A percentile compares a stretch with the other conserved stretches of the same genome.
phyloP scores from a whole-genome alignment of 2,113 vertebrate species.

The Myodes glareolus region DNA sequence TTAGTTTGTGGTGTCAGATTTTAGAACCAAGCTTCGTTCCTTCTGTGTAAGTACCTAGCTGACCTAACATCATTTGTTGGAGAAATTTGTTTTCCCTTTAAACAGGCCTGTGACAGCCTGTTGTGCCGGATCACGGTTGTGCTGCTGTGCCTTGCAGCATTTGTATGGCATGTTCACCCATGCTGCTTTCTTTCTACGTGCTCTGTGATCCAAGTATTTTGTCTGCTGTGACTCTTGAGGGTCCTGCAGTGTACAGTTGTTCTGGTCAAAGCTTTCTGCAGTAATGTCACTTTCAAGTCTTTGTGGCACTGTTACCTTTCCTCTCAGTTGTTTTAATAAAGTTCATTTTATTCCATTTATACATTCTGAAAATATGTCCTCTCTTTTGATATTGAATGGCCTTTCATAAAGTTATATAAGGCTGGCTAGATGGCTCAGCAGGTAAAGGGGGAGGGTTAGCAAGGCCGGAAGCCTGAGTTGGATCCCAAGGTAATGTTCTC shows the following conservation, averaged over 20 bases:
- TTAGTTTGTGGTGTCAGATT: not conserved
- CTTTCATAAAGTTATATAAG: slow-evolving; percentile 8
- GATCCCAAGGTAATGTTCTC: not conserved
- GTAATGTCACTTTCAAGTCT: not conserved
- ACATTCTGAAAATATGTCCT: not conserved
- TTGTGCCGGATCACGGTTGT: not conserved
- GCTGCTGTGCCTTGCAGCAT: not conserved
- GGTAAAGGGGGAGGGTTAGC: no score
- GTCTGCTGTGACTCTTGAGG: not conserved
- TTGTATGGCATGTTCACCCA: not conserved
- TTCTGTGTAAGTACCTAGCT: not conserved
- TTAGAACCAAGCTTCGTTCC: not conserved
- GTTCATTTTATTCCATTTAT: not conserved
- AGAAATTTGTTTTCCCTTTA: not conserved
- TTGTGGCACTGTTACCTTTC: not conserved
- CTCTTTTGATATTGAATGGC: not conserved
- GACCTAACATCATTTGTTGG: not conserved
- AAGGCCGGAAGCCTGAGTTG: not conserved
- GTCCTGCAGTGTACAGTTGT: not conserved
- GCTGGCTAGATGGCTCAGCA: not conserved
- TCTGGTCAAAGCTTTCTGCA: not conserved
- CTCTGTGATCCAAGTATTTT: not conserved
- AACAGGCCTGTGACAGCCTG: not conserved
- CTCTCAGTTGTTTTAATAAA: not conserved
- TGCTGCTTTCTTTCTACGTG: not conserved